A percentile compares a stretch with the other conserved stretches of the same genome.
These are phyloP conservation scores for Fissipunctia ypsillon DNA, from an alignment of 2,888 invertebrate species.

Conservation along the genomic window DNA sequence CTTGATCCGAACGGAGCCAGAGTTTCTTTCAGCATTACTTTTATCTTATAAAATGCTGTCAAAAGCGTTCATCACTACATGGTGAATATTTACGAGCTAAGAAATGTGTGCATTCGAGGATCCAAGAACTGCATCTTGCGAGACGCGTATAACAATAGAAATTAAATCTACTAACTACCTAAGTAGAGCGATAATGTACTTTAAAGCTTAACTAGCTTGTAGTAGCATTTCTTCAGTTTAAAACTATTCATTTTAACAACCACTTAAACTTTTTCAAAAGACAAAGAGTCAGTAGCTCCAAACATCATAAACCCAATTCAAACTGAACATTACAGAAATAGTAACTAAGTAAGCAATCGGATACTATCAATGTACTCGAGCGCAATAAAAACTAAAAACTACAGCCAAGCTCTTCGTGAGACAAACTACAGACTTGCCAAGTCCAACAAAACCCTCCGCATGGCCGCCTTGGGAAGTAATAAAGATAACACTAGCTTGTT, in stretches of 20 bases:
- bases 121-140: background rate
- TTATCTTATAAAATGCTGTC: background rate
- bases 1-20: background rate
- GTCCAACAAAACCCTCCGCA: constrained; percentile 58
- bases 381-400: constrained; percentile 64
- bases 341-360: constrained; percentile 50
- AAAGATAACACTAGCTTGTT: constrained; percentile 68
- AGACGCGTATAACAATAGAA: no score
- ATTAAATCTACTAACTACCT: background rate
- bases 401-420: constrained; percentile 39
- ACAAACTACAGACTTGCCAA: constrained; percentile 58
- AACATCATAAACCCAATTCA: constrained; percentile 19
- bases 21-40: background rate
- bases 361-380: constrained; percentile 55
- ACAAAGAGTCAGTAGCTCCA: constrained; percentile 9
- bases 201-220: background rate
- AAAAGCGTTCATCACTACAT: background rate
- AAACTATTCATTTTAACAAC: constrained; percentile 17
- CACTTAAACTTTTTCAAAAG: background rate
- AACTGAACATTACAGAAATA: constrained; percentile 22
- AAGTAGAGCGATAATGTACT: background rate
- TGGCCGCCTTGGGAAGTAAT: constrained; percentile 62
- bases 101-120: background rate
- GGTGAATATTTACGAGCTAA: background rate
- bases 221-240: background rate